Evolutionary conservation across 2,113 vertebrate species (phyloP), one percentile per base, ranked within the genome.

Genomic region (Podarcis muralis): DNA sequence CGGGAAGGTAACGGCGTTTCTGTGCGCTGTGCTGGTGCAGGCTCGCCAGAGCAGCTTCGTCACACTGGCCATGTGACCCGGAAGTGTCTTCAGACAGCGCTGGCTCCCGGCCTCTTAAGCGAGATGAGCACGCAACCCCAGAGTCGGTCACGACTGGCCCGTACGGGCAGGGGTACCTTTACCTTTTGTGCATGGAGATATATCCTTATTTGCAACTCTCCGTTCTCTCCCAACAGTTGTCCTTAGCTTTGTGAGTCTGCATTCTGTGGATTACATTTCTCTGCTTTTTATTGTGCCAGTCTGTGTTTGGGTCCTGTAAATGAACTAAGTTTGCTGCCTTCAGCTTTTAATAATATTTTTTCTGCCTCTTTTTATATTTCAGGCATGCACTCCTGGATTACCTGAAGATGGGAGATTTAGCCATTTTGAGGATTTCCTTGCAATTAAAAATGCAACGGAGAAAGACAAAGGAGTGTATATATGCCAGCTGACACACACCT

Each of bases 381-480:
- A 98, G 98, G 96, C 95, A 20, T 98, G 97, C 88, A 88, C 96
- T 69, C 91, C 94, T 79, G 89, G 97, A 53, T 84, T 95, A 74
- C 92, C 96, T 30, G 87, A 88, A 59, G 93, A 84, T 8, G 72
- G 37, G 1, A 81, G 83, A 48, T 97, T 97, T 68, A 0, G 2
- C 9, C 7, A 69, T 84, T 37, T 2, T 59, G 74, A 2, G 3
- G 20, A 84, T 40, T 72, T 43, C 40, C 95, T 98, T 78, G 30
- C 78, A 1, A 89, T 98, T 57, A 37, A 0, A 0, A 75, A 89
- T 0, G 95, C 97, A 59, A 32, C 76, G 4, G 0, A n/a, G 6
- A 40, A 93, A 0, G 95, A 98, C 74, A 79, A 90, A n/a, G 96
- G 96, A 72, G 84, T 80, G 66, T 99, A 98, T 84, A 98, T 97